A percentile compares a stretch with the other conserved stretches of the same genome.
Conservation (phyloP, 2,888 invertebrate species). For the Eupithecia abbreviata region DNA sequence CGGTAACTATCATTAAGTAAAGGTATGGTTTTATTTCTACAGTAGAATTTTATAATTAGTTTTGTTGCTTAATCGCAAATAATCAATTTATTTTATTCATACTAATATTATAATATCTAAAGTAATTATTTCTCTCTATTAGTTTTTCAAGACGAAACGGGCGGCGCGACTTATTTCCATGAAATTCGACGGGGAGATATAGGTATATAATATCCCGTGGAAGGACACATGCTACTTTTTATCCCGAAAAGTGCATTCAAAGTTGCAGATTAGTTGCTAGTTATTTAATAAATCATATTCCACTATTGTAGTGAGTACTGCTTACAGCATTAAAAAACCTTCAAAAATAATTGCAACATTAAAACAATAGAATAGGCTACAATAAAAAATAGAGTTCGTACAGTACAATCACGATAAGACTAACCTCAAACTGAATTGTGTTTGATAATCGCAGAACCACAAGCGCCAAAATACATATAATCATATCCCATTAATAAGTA, state of each 20-base stretch:
- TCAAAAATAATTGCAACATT: neutral
- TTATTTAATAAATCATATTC: neutral
- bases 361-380: neutral
- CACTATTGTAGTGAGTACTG: neutral
- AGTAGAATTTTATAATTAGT: neutral
- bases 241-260: neutral
- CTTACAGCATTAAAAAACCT: neutral
- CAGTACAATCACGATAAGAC: neutral
- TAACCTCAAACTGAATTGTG: neutral
- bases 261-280: too few species aligned
- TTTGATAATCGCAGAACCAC: constrained; percentile 2
- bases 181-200: neutral
- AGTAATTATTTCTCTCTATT: neutral
- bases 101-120: neutral
- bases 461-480: neutral
- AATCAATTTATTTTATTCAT: neutral
- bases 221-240: neutral
- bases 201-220: neutral
- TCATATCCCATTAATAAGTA: neutral
- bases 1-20: neutral
- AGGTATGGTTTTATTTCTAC: neutral
- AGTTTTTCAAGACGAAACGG: neutral
- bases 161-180: neutral
- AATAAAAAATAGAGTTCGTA: neutral
- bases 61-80: neutral